Conservation (phyloP, 2,113 vertebrate genomes). For the Percina caprodes region DNA sequence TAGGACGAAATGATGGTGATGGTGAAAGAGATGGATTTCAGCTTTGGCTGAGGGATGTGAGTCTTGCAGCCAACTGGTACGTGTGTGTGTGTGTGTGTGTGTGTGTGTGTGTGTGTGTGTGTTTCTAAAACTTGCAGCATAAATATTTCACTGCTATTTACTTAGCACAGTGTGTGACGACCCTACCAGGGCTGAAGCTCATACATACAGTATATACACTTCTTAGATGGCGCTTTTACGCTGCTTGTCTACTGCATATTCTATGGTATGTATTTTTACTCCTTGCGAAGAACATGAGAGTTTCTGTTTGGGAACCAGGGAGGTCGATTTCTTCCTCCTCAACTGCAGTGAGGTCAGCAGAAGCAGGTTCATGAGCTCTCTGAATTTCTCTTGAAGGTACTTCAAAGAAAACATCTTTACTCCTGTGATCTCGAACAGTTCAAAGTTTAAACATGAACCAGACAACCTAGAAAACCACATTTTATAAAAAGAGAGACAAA, state of each 20-base stretch:
- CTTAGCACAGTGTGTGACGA: conserved; percentile 46
- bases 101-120: conserved; percentile 2
- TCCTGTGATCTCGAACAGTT: conserved; percentile 7
- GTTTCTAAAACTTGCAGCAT: conserved; percentile 49
- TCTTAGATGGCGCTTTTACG: conserved; percentile 54
- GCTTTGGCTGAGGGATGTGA: conserved; percentile 16
- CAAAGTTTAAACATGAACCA: neutral
- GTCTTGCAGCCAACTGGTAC: neutral
- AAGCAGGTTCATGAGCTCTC: neutral
- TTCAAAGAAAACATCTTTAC: conserved; percentile 3
- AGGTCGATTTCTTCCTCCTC: neutral
- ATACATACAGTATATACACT: conserved; percentile 14
- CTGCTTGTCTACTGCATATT: conserved; percentile 53
- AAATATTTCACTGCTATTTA: conserved; percentile 68
- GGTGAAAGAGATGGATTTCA: conserved; percentile 31
- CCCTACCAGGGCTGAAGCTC: conserved; percentile 34
- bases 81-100: neutral
- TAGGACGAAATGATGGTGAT: conserved; percentile 39
- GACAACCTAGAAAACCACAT: neutral
- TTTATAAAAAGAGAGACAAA: neutral
- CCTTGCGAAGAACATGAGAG: conserved; percentile 11
- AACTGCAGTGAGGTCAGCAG: neutral
- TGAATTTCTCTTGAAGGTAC: conserved; percentile 1
- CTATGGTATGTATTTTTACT: conserved; percentile 52
- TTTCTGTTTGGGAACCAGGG: conserved; percentile 9